Base-by-base conservation (phyloP, 2,113 vertebrate genomes). In the Lontra canadensis region DNA sequence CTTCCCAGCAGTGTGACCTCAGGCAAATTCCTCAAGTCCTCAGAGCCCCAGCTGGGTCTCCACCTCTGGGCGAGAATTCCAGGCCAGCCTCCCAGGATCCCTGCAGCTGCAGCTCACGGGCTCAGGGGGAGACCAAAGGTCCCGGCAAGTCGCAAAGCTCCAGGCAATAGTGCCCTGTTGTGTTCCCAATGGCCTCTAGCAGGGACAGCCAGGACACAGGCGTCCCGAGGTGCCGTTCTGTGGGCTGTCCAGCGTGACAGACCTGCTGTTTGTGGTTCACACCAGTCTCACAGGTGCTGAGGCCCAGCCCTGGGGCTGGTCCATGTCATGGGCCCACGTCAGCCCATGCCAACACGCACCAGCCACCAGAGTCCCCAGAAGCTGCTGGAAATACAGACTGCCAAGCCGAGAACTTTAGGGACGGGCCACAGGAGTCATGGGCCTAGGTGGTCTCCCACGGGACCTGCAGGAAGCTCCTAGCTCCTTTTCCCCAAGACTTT, bases 221-320 rank as follows among this genome's bases (percentile, higher is more conserved):
- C 26, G 1, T 61, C 52, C 85, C 83, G 6, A 44, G 85, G 73
- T 29, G 29, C 31, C 0, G 0, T 12, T 52, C 55, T 31, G 67
- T 34, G 17, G 17, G 69, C 55, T 0, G 0, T 9, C 9, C 1
- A 9, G 34, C 12, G 5, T 17, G 11, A 34, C 23, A 42, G 71
- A 84, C 7, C 78, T 57, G 3, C 10, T 20, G 34, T 4, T 11
- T 44, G 55, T 69, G 71, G n/a, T 20, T 82, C 21, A 79, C 2
- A 15, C 10, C 3, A 14, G 49, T 65, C 71, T 47, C 29, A 17
- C 0, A 3, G 80, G 29, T 0, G 2, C 0, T 6, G 59, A 80
- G 69, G 49, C 86, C 15, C 5, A 81, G 55, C 31, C 57, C 63
- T 31, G 47, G 25, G 47, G 31, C 26, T 4, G 1, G 69, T 65